A percentile compares a stretch with the other conserved stretches of the same genome.
These are phyloP conservation scores for Mythimna albipuncta DNA, from an alignment of 2,888 invertebrate species.

Conservation along the genomic window DNA sequence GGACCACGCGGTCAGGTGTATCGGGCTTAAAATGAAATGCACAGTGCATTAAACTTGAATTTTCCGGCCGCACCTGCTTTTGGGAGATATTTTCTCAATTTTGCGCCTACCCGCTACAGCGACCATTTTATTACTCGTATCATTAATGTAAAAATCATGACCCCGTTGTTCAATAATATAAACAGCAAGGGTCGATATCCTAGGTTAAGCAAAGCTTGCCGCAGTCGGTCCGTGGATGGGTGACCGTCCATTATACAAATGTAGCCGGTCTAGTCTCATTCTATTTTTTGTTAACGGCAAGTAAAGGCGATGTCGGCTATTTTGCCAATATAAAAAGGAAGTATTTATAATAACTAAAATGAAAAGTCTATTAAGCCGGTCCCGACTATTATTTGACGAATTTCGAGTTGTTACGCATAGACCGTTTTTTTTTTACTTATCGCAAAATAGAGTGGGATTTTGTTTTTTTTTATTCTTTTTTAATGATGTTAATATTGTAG, in stretches of 20 bases:
- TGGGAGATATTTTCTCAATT: conserved; percentile 70
- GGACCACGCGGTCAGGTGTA: conserved; percentile 66
- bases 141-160: not conserved
- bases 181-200: not conserved
- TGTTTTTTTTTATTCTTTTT: too few species aligned
- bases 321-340: not conserved
- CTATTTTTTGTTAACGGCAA: too few species aligned
- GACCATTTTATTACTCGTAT: conserved; percentile 22
- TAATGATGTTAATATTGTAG: too few species aligned
- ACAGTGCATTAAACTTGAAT: conserved; percentile 86
- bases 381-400: not conserved
- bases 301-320: too few species aligned
- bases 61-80: conserved; percentile 82
- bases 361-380: too few species aligned
- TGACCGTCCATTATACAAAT: not conserved
- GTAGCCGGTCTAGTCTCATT: too few species aligned
- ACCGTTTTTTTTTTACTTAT: too few species aligned
- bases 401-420: too few species aligned
- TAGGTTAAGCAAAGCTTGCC: not conserved
- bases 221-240: not conserved
- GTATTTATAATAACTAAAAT: not conserved
- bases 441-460: too few species aligned
- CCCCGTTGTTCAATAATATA: not conserved
- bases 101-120: conserved; percentile 36
- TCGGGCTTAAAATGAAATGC: conserved; percentile 82